Evolutionary conservation across 2,888 invertebrate genomes (phyloP).

Genomic region (Papilio protenor): DNA sequence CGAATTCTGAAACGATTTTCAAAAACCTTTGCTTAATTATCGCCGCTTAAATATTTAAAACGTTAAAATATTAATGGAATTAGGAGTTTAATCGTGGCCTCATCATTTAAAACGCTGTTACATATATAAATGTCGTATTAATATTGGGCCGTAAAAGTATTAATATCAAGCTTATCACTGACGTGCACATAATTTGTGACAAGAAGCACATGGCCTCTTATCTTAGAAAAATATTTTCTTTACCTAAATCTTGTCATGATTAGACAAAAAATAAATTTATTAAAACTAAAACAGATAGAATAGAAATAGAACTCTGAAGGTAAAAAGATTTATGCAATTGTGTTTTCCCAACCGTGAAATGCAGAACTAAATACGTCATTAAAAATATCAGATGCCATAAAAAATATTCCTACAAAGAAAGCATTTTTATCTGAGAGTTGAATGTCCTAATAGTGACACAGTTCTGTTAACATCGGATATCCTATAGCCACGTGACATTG

Average conservation of each 20-base stretch:
- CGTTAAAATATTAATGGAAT: no score
- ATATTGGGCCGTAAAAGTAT: neutral
- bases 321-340: no score
- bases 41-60: no score
- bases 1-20: no score
- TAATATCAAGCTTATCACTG: neutral
- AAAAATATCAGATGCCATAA: neutral
- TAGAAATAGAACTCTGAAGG: no score
- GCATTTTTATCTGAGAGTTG: neutral
- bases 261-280: neutral
- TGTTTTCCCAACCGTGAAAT: neutral
- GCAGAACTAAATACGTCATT: neutral
- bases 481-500: neutral
- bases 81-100: no score
- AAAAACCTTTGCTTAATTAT: no score
- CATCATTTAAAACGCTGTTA: no score
- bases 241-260: conserved; percentile 4
- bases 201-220: neutral
- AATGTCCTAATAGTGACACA: conserved; percentile 10
- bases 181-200: neutral
- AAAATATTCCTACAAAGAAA: neutral
- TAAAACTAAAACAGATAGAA: neutral
- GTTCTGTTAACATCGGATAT: neutral
- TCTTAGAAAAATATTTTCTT: conserved; percentile 10
- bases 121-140: no score